Base-by-base conservation (phyloP, 1,140 invertebrate genomes). In the Lasioglossum albipes region DNA sequence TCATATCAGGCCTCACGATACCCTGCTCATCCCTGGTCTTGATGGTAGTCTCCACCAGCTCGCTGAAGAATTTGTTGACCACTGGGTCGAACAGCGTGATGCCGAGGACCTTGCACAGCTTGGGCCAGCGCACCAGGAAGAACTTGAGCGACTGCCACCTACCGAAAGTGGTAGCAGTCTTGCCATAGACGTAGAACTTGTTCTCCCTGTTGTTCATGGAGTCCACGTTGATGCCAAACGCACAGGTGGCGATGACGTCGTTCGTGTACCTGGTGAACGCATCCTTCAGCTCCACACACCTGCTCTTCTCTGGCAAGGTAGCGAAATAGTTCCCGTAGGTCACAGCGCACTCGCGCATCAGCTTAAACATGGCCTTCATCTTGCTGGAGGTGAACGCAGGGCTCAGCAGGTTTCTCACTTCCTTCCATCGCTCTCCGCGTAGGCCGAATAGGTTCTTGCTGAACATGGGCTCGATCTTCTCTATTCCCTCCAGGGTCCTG, bases 181-280 rank as follows among this genome's bases (percentile, higher is more conserved):
- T 88, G 2, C 90, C 91, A 41, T 88, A 84, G 0, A 81, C 41
- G 75, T 90, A 92, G 61, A 93, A 93, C 41, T 90, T 86, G 16
- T 92, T 92, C 0, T 89, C 68, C 1, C n/a, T 67, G 2, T 87
- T 36, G 20, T 22, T 72, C 75, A 87, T 81, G 0, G 85, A 84
- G 78, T 94, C 86, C 0, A 87, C 82, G 67, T 83, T 87, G 0
- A 93, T 59, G 0, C 93, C 92, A 74, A 93, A 94, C 0, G 93
- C 92, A 36, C 88, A 88, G 0, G 89, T 92, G 18, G 91, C 93
- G 27, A 94, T 94, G 13, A 93, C 91, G 78, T 94, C 93, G 76
- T 92, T 92, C 0, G 93, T 91, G 57, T 91, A 93, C 72, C 91
- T 86, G 7, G 90, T 90, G 65, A 93, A 92, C 20, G 89, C 54